Base-by-base conservation (phyloP, 2,797 vertebrate genomes). In the Coregonus sp. region DNA sequence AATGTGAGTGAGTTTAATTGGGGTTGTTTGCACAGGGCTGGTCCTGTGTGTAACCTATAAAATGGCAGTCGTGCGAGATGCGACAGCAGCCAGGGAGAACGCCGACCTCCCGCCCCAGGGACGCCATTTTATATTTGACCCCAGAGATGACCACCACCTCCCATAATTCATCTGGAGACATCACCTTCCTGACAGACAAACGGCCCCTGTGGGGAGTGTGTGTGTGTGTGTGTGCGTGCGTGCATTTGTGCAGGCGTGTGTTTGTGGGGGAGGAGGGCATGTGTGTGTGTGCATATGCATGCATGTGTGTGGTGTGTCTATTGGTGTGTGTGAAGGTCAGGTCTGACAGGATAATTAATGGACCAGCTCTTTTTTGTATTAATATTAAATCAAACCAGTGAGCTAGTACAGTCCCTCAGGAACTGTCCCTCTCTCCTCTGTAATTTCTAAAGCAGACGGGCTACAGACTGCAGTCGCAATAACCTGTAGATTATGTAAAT, bases 341-440 rank as follows among this genome's bases (percentile, higher is more conserved):
- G 81, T 84, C 82, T 86, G 86, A 88, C 88, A 91, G 87, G 87
- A 91, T 93, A 93, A 93, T 92, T 92, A 92, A 91, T 92, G 88
- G 88, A 12, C 77, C 76, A 79, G 75, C 83, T 88, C 65, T 90
- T 78, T 91, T 35, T 66, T 88, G 84, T 84, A 84, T 89, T 86
- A 86, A 90, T 87, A 88, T 91, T 91, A 90, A 93, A 92, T 92
- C 88, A 93, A 89, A 89, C 35, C 79, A 85, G 86, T 85, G 86
- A 90, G 89, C 86, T 83, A 66, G 61, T 29, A 56, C 47, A 65
- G 87, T 90, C 84, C 85, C 88, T 84, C 85, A 80, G 80, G 87
- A 92, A 88, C 6, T 25, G 86, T 89, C 91, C 86, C 84, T 81
- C 87, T 90, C 91, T 92, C 90, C 87, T 88, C 82, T 87, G 86